A percentile compares a stretch with the other conserved stretches of the same genome.
phyloP scores from a whole-genome alignment of 1,140 invertebrate species.

The Rhynchophorus ferrugineus region DNA sequence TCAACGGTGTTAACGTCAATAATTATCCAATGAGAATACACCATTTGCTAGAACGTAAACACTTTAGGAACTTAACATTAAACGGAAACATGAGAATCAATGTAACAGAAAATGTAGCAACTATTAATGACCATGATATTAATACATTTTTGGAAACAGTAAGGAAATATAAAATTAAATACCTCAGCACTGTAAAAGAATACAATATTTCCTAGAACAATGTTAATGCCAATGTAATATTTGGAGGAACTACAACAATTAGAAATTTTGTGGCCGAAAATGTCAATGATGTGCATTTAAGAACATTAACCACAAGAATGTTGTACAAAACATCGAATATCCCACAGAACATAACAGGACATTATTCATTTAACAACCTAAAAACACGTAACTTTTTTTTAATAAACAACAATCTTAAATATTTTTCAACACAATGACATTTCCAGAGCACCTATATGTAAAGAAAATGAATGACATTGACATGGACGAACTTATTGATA shows the following conservation, averaged over 20 bases:
- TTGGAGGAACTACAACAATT: no score
- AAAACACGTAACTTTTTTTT: constrained; percentile 15
- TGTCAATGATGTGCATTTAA: constrained; percentile 31
- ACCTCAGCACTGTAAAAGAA: not conserved
- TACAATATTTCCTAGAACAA: constrained; percentile 11
- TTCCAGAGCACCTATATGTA: constrained; percentile 30
- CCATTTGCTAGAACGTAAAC: constrained; percentile 12
- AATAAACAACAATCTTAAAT: constrained; percentile 6
- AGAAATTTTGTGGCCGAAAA: constrained; percentile 17
- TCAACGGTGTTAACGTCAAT: constrained; percentile 26
- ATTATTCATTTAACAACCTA: constrained; percentile 26
- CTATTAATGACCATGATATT: constrained; percentile 28
- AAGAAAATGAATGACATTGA: constrained; percentile 30
- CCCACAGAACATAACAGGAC: constrained; percentile 29
- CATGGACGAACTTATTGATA: constrained; percentile 27
- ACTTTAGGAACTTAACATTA: constrained; percentile 22
- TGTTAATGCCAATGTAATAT: no score
- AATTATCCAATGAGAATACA: constrained; percentile 24
- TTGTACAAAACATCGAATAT: constrained; percentile 27
- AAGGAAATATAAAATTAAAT: constrained; percentile 12
- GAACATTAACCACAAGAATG: constrained; percentile 19
- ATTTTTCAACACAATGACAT: constrained; percentile 15
- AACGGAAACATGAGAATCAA: constrained; percentile 27
- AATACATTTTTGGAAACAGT: constrained; percentile 23
- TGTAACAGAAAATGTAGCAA: constrained; percentile 24